Evolutionary conservation across 2,888 invertebrate genomes (phyloP).

Genomic region (Amphipyra berbera): DNA sequence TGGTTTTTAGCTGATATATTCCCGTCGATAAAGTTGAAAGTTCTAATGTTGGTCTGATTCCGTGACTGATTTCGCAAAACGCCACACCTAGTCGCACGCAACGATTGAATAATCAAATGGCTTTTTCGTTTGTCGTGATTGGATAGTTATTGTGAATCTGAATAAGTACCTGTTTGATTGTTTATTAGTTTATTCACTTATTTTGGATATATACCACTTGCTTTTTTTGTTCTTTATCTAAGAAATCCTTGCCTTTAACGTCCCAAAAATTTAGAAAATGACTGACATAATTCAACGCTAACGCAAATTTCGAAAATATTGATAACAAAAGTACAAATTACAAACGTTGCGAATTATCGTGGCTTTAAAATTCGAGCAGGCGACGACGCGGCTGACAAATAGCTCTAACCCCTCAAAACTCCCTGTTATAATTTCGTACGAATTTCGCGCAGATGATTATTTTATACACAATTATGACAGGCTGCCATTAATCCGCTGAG

Average conservation of each 20-base stretch:
- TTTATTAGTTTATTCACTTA: background rate
- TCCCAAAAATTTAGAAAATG: too few relatives aligned
- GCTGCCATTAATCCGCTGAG: constrained; percentile 70
- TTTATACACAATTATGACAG: constrained; percentile 76
- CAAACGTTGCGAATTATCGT: constrained; percentile 23
- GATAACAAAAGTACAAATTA: constrained; percentile 5
- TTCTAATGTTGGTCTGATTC: constrained; percentile 29
- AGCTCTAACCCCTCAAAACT: constrained; percentile 55
- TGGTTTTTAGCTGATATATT: background rate
- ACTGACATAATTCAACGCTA: too few relatives aligned
- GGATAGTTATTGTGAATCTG: background rate
- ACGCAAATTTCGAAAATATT: too few relatives aligned
- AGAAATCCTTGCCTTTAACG: too few relatives aligned
- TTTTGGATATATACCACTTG: too few relatives aligned
- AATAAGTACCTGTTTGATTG: background rate
- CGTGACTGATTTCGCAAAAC: constrained; percentile 32
- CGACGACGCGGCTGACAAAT: constrained; percentile 65
- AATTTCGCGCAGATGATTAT: constrained; percentile 75
- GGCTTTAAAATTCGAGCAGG: constrained; percentile 43
- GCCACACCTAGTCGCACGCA: constrained; percentile 49
- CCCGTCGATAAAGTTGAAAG: constrained; percentile 18
- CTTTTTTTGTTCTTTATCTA: too few relatives aligned
- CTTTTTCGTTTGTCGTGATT: constrained; percentile 18
- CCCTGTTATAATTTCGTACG: constrained; percentile 54
- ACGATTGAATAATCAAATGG: constrained; percentile 47